Conservation (phyloP, 1,140 invertebrate genomes). For the Sinella curviseta region DNA sequence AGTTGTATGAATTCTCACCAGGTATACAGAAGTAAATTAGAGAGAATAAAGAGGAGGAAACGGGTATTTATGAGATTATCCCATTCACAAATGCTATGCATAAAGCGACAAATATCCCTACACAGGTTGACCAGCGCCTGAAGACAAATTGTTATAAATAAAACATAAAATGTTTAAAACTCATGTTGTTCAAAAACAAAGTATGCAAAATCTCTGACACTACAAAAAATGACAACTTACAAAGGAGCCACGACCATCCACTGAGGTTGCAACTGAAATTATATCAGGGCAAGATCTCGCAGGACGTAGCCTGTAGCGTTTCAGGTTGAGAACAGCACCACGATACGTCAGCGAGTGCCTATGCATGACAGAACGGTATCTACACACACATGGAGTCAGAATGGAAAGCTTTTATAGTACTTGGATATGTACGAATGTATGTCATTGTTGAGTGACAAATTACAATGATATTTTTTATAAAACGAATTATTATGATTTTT, state of each 20-base stretch:
- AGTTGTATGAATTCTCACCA: too few species aligned
- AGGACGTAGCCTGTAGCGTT: conserved; percentile 71
- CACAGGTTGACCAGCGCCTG: conserved; percentile 72
- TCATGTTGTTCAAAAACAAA: too few species aligned
- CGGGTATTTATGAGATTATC: conserved; percentile 72
- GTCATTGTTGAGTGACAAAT: neutral
- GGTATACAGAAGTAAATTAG: conserved; percentile 81
- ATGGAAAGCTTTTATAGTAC: too few species aligned
- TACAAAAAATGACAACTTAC: conserved; percentile 32
- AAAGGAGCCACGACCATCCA: conserved; percentile 41
- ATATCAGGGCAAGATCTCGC: conserved; percentile 88
- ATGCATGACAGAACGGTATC: conserved; percentile 51
- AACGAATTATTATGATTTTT: neutral
- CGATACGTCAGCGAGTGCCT: conserved; percentile 77
- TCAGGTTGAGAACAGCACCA: conserved; percentile 76
- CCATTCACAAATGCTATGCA: conserved; percentile 75
- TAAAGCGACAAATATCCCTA: conserved; percentile 73
- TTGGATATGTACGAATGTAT: neutral
- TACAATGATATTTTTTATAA: neutral
- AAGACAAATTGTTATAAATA: too few species aligned
- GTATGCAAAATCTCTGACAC: too few species aligned
- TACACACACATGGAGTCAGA: conserved; percentile 49
- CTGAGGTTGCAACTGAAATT: conserved; percentile 77
- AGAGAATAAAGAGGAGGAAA: conserved; percentile 77
- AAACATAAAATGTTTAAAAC: conserved; percentile 38